A percentile compares a stretch with the other conserved stretches of the same genome.
phyloP scores from a whole-genome alignment of 1,140 invertebrate genomes.

The Meloidogyne chitwoodi region DNA sequence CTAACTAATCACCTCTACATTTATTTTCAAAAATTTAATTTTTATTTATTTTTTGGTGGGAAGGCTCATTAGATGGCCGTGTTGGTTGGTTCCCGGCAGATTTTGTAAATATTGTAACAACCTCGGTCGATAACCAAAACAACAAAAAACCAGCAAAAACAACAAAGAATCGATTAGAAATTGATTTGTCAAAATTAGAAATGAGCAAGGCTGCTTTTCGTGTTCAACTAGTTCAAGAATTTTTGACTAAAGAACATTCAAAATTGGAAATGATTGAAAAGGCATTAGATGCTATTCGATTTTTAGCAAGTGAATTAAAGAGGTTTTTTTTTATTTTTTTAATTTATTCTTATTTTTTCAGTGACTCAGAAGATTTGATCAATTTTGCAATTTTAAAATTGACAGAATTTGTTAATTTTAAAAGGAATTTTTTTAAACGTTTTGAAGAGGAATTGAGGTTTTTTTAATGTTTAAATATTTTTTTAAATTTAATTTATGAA shows the following conservation, averaged over 20 bases:
- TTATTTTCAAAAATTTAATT: too few relatives aligned
- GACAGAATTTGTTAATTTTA: constrained; percentile 16
- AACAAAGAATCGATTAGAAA: not conserved
- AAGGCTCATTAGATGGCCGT: constrained; percentile 85
- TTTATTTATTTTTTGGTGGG: constrained; percentile 74
- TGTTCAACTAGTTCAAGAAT: constrained; percentile 25
- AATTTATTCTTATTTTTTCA: not conserved
- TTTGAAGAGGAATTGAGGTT: constrained; percentile 24
- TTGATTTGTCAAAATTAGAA: constrained; percentile 9
- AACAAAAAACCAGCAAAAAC: not conserved
- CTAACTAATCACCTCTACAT: too few relatives aligned
- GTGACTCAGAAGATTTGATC: not conserved
- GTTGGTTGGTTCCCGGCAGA: constrained; percentile 98
- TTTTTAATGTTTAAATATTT: not conserved
- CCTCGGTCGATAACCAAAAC: not conserved
- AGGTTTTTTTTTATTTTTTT: too few relatives aligned
- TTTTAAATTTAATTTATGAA: constrained; percentile 17
- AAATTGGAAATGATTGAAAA: constrained; percentile 69
- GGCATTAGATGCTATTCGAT: not conserved
- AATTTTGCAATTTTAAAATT: not conserved
- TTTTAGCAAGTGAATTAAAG: not conserved
- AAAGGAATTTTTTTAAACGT: constrained; percentile 14
- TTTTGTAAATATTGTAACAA: constrained; percentile 72
- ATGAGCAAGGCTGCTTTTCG: constrained; percentile 25
- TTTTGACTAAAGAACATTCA: constrained; percentile 57